Evolutionary conservation across 1,140 invertebrate genomes (phyloP).

Genomic region (Helicoverpa armigera): DNA sequence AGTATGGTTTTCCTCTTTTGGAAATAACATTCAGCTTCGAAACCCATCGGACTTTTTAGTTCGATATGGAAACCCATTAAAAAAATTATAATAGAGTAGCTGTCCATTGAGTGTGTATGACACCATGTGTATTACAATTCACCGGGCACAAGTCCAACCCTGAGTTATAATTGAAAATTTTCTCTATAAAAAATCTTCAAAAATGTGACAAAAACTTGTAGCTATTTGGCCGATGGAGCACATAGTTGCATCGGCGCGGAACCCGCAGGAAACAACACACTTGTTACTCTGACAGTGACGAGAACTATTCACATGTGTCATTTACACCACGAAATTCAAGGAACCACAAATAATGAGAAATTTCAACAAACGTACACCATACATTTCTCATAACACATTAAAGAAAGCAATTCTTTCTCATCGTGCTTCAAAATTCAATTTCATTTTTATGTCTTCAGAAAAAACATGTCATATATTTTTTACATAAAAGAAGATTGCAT

Average conservation of each 20-base stretch:
- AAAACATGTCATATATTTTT: neutral
- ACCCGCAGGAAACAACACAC: constrained; percentile 28
- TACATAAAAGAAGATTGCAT: neutral
- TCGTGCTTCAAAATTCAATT: neutral
- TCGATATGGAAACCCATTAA: no score
- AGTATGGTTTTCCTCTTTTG: no score
- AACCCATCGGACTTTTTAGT: no score
- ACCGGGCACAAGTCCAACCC: constrained; percentile 16
- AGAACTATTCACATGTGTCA: neutral
- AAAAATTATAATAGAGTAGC: neutral
- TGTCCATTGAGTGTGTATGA: neutral
- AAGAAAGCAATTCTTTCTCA: neutral
- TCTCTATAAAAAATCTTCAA: constrained; percentile 1
- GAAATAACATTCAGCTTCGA: no score
- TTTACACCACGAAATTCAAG: neutral
- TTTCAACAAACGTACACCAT: neutral
- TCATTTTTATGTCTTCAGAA: neutral
- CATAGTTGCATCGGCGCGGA: constrained; percentile 46
- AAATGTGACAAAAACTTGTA: constrained; percentile 31
- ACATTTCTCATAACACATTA: neutral
- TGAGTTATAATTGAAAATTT: constrained; percentile 19
- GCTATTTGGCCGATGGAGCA: constrained; percentile 10
- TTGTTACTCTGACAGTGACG: constrained; percentile 20
- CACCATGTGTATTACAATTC: neutral
- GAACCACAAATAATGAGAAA: constrained; percentile 10